phyloP scores from a whole-genome alignment of 2,113 vertebrate genomes.

The Ondatra zibethicus region DNA sequence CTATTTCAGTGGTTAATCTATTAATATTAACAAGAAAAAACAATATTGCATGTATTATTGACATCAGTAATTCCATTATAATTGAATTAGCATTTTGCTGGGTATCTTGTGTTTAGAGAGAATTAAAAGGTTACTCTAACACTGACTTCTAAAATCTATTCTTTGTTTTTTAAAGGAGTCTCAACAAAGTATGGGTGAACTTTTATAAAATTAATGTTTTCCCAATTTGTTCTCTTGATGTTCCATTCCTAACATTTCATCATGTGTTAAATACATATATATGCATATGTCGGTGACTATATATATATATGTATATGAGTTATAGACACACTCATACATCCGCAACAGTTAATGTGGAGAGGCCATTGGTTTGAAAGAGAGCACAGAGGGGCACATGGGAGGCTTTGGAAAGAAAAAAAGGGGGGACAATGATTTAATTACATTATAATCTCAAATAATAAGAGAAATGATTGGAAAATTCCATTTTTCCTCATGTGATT shows the following conservation, averaged over 20 bases:
- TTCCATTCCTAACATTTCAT: constrained; percentile 51
- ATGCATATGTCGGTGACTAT: not conserved
- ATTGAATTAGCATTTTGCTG: not conserved
- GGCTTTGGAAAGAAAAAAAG: not conserved
- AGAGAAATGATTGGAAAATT: not conserved
- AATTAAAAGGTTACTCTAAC: not conserved
- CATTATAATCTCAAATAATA: not conserved
- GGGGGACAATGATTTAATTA: too few relatives aligned
- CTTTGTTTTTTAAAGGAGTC: constrained; percentile 1
- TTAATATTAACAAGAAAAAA: not conserved
- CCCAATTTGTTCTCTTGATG: not conserved
- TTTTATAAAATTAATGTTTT: constrained; percentile 54
- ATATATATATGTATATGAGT: not conserved
- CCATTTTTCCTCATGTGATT: constrained; percentile 50
- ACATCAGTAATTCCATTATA: not conserved
- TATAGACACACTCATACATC: not conserved
- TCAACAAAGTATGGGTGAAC: not conserved
- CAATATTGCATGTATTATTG: not conserved
- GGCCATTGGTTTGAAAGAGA: not conserved
- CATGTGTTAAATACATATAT: constrained; percentile 33
- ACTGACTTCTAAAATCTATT: not conserved
- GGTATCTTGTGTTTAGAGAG: not conserved
- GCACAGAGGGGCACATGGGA: not conserved
- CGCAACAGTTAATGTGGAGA: not conserved
- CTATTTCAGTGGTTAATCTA: not conserved